Evolutionary conservation across 1,140 invertebrate genomes (phyloP).

Genomic region (Panulirus ornatus): DNA sequence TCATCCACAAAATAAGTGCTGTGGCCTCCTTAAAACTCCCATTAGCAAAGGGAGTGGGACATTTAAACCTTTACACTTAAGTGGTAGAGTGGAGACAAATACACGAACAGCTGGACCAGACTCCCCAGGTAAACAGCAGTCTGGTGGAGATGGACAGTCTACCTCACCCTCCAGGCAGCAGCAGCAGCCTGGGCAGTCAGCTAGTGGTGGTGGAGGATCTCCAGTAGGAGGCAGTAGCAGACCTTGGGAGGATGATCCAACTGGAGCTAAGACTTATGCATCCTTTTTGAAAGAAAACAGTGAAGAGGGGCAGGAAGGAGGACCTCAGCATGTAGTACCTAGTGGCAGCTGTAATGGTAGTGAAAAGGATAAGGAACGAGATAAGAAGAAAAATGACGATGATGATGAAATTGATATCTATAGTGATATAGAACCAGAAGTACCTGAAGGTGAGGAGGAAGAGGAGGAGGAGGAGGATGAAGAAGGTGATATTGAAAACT

Average conservation of each 20-base stretch:
- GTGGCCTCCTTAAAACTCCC: background rate
- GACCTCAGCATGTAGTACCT: conserved; percentile 76
- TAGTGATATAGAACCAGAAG: conserved; percentile 67
- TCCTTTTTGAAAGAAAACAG: conserved; percentile 59
- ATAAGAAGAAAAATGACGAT: conserved; percentile 67
- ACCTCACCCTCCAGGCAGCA: conserved; percentile 23
- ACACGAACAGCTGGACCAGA: conserved; percentile 47
- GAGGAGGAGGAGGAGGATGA: conserved; percentile 64
- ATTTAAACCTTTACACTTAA: conserved; percentile 2
- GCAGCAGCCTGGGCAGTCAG: conserved; percentile 38
- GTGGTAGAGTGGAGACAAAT: conserved; percentile 1
- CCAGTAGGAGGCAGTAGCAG: conserved; percentile 75
- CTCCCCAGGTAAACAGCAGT: conserved; percentile 50
- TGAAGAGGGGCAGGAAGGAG: conserved; percentile 50
- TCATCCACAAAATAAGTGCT: conserved; percentile 1
- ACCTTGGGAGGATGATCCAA: conserved; percentile 53
- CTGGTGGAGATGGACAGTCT: conserved; percentile 46
- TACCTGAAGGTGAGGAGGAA: conserved; percentile 58
- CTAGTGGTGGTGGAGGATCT: conserved; percentile 60
- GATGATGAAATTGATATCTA: conserved; percentile 67
- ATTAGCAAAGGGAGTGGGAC: background rate
- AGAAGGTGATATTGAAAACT: conserved; percentile 43
- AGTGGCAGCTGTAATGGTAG: conserved; percentile 76
- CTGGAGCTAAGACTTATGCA: conserved; percentile 50
- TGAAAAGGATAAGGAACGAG: conserved; percentile 74